phyloP scores from a whole-genome alignment of 1,140 invertebrate genomes.

The Camponotus floridanus region DNA sequence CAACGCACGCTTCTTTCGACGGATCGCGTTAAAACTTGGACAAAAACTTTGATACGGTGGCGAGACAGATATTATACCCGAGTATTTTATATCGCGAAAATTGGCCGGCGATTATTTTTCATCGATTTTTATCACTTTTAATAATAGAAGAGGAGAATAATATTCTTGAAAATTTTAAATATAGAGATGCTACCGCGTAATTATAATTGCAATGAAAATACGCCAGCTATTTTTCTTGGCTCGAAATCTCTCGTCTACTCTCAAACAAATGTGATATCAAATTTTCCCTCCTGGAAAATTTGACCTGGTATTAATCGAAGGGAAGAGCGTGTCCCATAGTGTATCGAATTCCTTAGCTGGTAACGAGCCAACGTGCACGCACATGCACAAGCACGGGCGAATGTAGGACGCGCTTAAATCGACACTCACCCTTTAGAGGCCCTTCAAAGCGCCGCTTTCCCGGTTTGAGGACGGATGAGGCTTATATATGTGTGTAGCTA shows the following conservation, averaged over 20 bases:
- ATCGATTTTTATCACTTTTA: neutral
- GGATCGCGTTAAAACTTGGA: neutral
- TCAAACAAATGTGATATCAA: neutral
- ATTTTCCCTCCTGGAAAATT: constrained; percentile 4
- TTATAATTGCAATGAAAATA: neutral
- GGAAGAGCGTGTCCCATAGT: neutral
- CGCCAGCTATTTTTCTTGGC: neutral
- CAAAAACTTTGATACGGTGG: constrained; percentile 32
- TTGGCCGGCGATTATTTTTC: neutral
- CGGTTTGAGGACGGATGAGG: constrained; percentile 56
- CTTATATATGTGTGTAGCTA: constrained; percentile 27
- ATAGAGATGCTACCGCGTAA: no score
- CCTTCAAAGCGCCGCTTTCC: constrained; percentile 50
- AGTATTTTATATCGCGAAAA: neutral
- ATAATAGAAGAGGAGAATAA: constrained; percentile 13
- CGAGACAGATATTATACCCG: neutral
- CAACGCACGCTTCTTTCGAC: constrained; percentile 21
- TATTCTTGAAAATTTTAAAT: neutral
- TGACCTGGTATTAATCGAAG: constrained; percentile 5
- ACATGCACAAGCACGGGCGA: constrained; percentile 22
- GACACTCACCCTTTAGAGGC: constrained; percentile 61
- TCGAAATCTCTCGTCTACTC: neutral
- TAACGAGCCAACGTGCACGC: constrained; percentile 47
- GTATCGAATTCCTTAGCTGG: constrained; percentile 57
- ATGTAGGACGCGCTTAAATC: constrained; percentile 64